Base-by-base conservation (phyloP, 2,888 invertebrate species). In the Aelia acuminata region DNA sequence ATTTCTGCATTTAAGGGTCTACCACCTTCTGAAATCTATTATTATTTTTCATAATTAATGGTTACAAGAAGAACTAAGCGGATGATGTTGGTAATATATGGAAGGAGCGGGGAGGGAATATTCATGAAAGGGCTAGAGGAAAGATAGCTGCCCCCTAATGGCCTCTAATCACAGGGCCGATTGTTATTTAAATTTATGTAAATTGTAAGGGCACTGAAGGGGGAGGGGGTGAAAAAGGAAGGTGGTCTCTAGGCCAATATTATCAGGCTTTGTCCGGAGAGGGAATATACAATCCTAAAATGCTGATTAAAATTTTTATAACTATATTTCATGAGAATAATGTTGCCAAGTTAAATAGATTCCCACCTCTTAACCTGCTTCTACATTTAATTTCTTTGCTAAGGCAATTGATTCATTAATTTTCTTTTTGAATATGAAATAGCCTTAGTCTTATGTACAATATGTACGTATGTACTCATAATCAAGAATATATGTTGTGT, bases 141-240 rank as follows among this genome's bases (percentile, higher is more conserved):
- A 85, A 85, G 85, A 70, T 87, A 87, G 70, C 48, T 70, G 87
- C 39, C 70, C 87, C 70, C 70, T 87, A 87, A 87, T 87, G 87
- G 87, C 63, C 87, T 87, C 87, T 87, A 87, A 87, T 87, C 87
- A 87, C 87, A 87, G 87, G 87, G 87, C 57, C 87, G 87, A 87
- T 87, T 87, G 87, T 87, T 87, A 87, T 87, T 87, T 87, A 87
- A 87, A 87, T 87, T 87, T 87, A 87, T 87, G 87, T 87, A 87
- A 87, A 87, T 87, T 87, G 63, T 87, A 87, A 87, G 53, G 87
- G 70, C 70, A 87, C 63, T 87, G 53, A 39, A 47, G 87, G 43
- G 87, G 0, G 50, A 50, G 49, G 26, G n/a, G 43, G 80, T 31
- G 43, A 80, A 80, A 80, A 80, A 47, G 43, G 43, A 75, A 80